Conservation (phyloP, 2,888 invertebrate genomes). For the Abscondita cerata region DNA sequence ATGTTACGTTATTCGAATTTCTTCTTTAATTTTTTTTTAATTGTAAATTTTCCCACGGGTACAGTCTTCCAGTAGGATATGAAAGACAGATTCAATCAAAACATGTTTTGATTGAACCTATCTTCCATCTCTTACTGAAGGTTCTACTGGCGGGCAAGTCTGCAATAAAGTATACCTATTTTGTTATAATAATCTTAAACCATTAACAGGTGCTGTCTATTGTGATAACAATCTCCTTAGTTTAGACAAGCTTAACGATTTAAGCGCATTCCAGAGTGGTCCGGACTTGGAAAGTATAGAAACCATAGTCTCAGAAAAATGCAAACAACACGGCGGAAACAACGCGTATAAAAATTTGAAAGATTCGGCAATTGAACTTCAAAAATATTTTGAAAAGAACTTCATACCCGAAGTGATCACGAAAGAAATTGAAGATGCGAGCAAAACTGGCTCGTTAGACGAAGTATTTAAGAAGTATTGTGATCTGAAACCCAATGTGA, state of each 20-base stretch:
- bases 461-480: constrained; percentile 68
- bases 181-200: too few relatives aligned
- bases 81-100: too few relatives aligned
- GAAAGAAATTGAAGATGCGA: constrained; percentile 72
- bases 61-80: too few relatives aligned
- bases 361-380: constrained; percentile 58
- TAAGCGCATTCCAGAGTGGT: constrained; percentile 19
- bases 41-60: too few relatives aligned
- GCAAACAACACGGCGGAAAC: constrained; percentile 54
- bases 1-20: too few relatives aligned
- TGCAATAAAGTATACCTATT: too few relatives aligned
- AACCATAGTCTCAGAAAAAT: constrained; percentile 56
- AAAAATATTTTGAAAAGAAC: constrained; percentile 64
- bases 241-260: background rate
- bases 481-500: constrained; percentile 66
- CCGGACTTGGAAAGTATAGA: constrained; percentile 48
- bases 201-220: background rate
- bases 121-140: too few relatives aligned
- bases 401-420: constrained; percentile 66
- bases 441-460: constrained; percentile 64
- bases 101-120: too few relatives aligned
- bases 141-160: too few relatives aligned
- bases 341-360: constrained; percentile 36
- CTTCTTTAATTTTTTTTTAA: too few relatives aligned
- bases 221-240: background rate